Base-by-base conservation (phyloP, 2,113 vertebrate species). In the Eretmochelys imbricata region DNA sequence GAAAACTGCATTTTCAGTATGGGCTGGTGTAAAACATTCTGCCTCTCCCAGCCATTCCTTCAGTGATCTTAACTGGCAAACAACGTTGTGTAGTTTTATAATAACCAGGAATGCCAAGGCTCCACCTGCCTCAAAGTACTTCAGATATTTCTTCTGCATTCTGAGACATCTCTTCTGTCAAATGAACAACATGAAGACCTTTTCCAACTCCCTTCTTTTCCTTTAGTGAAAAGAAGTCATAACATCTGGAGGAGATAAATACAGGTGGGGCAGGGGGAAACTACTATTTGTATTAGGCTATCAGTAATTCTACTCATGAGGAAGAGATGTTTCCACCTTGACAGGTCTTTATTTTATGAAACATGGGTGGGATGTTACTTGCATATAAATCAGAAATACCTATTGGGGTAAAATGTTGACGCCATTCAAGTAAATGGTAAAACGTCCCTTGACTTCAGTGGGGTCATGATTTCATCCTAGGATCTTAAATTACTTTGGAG, bases 171-270 rank as follows among this genome's bases (percentile, higher is more conserved):
- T 76, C 48, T 65, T 83, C 80, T 55, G 42, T 29, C 75, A 89
- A 89, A 59, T 10, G 48, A 16, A 57, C 22, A n/a, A 42, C 8
- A 42, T 53, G 78, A 25, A 6, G 10, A 50, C 2, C 29, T 62
- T 90, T 90, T 92, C 13, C 31, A 81, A 8, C 8, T 79, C 31
- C 5, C 1, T 91, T 80, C 38, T 89, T 91, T 93, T 59, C 25
- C 87, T 46, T 69, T 69, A 51, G 19, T 87, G 19, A 91, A 93
- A 84, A 80, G 69, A 6, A 29, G 69, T 81, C 17, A 57, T 79
- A 38, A 50, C 4, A 92, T 89, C 81, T 91, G 84, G 10, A 46
- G 80, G 79, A 76, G 75, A 24, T 80, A 48, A 82, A 16, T 22
- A 19, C 59, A 29, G 8, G 2, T 87, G 9, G 90, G 59, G 88